Percentiles rank a stretch among this genome's conserved stretches.
Evolutionary conservation across 2,888 invertebrate species (phyloP).

Genomic region (Antitype chi): DNA sequence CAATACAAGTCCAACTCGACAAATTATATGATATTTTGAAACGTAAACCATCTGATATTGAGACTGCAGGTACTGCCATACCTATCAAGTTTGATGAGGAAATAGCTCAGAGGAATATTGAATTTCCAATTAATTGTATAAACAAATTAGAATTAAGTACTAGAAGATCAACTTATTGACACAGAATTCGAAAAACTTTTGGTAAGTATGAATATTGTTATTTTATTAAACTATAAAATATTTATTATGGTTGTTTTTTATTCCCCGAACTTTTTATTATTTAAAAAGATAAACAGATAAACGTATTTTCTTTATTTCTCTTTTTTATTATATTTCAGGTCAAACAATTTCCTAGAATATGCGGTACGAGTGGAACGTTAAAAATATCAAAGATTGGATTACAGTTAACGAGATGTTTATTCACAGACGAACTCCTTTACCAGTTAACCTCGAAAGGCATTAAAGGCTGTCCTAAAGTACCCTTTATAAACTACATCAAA

Average conservation of each 20-base stretch:
- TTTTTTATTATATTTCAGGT: slow-evolving; percentile 11
- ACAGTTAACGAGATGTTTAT: no score
- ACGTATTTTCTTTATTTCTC: no score
- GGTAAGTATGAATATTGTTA: neutral
- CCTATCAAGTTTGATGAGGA: slow-evolving; percentile 15
- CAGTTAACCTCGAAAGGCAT: slow-evolving; percentile 3
- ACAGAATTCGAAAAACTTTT: slow-evolving; percentile 17
- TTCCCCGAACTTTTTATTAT: no score
- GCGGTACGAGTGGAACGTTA: no score
- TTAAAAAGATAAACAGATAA: no score
- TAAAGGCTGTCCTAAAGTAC: slow-evolving; percentile 29
- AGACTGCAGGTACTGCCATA: slow-evolving; percentile 1
- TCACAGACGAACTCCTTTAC: neutral
- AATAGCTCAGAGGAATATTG: slow-evolving; percentile 23
- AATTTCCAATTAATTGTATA: slow-evolving; percentile 29
- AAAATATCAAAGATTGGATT: no score
- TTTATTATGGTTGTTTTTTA: neutral
- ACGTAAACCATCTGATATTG: neutral
- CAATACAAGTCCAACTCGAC: neutral
- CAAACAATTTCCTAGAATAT: neutral
- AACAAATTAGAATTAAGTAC: slow-evolving; percentile 18
- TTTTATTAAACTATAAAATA: slow-evolving; percentile 1
- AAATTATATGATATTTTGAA: slow-evolving; percentile 3
- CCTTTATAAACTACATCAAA: slow-evolving; percentile 21
- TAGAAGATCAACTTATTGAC: slow-evolving; percentile 52